Evolutionary conservation across 1,140 invertebrate species (phyloP), one percentile per base, ranked within the genome.

Genomic region (Heliconius nattereri): DNA sequence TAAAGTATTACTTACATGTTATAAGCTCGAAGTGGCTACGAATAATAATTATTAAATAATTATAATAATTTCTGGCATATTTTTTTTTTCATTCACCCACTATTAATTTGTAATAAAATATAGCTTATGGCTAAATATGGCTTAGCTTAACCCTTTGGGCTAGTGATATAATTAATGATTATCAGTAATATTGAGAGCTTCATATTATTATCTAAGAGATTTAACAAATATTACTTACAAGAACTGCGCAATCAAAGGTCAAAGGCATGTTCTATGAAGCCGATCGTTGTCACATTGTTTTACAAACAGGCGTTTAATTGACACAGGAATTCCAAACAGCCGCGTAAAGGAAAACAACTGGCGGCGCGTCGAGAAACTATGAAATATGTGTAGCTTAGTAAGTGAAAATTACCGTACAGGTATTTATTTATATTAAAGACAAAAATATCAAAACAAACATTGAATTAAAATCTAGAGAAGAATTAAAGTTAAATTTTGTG

Each of bases 281-380:
- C 82, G 84, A 85, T 84, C 81, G 82, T 82, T 86, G 88, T 89
- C 87, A 86, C 79, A 73, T 76, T 77, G 89, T 86, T 90, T 89
- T 90, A 90, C 87, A 89, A 89, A 89, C 88, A 90, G 81, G 78
- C 80, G 81, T 87, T 87, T 89, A 90, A 90, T 89, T 89, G 86
- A 89, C 85, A 85, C 76, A 87, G 86, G 88, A 90, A 89, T 90
- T 87, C 83, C 83, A 89, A 90, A 89, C 88, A 89, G 79, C 84
- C 73, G 78, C 83, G 84, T 83, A 84, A 87, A 87, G 87, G 86
- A 86, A 88, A 89, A 87, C 87, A 87, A 79, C 29, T 20, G 26
- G 70, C 78, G 74, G 57, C 71, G 52, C 35, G 13, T 11, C 11
- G 60, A 23, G 11, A 66, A 29, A 66, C 60, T 66, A 26, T 66